Base-by-base conservation (phyloP, 2,113 vertebrate genomes). In the Tragelaphus strepsiceros region DNA sequence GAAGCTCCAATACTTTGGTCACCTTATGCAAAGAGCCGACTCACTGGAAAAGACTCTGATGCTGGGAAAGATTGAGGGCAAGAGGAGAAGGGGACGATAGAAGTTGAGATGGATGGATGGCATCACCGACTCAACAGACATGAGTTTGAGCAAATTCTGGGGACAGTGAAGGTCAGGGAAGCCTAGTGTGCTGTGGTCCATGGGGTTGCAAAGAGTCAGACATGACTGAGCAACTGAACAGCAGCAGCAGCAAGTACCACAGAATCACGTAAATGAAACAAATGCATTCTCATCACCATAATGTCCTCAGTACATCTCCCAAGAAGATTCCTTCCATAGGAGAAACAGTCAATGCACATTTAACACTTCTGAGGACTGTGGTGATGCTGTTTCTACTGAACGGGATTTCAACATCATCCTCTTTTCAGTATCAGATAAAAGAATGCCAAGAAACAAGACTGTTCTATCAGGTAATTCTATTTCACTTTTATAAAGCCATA, bases 401-500 rank as follows among this genome's bases (percentile, higher is more conserved):
- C 51, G 7, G 15, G 15, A 74, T 94, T 92, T 80, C 83, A 93
- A 74, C 58, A 32, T 78, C 39, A 89, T 12, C 49, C 21, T 67
- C 64, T 82, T 90, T 81, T 88, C 53, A 22, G 22, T 74, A 82
- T 78, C 54, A 86, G 35, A 89, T 51, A 82, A 93, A 94, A 96
- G 64, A 58, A 59, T 0, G 28, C 71, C 58, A 97, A 91, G 54
- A 90, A 95, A 56, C 4, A 74, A 92, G 74, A 88, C 35, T 32
- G 16, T 35, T 91, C 59, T 54, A 67, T 32, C 90, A 59, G 61
- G 58, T 14, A 96, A 82, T 90, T 95, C 71, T 61, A 62, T 59
- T 74, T 95, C 94, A 95, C 35, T 11, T 71, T 39, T 71, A 26
- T 71, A 97, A 93, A 95, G 56, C 22, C 85, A 91, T 90, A 95